These are phyloP conservation scores for Mastomys natalensis DNA, from an alignment of 2,113 vertebrate genomes.

Conservation along the genomic window DNA sequence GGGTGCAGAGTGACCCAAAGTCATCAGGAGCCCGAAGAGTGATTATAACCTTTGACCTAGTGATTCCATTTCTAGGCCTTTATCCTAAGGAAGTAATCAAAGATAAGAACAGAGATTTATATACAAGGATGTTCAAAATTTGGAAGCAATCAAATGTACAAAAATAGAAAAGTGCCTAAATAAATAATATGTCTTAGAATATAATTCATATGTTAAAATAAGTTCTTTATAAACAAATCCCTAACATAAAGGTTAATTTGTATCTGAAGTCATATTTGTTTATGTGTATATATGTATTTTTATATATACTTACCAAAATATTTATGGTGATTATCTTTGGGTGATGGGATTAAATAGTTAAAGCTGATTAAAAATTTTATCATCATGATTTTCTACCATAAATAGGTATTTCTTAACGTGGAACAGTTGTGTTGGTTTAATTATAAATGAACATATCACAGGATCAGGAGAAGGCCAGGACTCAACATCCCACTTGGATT, in stretches of 20 bases:
- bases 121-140: conserved; percentile 51
- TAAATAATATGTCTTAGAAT: conserved; percentile 56
- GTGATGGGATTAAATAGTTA: background rate
- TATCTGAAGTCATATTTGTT: conserved; percentile 7
- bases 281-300: background rate
- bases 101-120: conserved; percentile 74
- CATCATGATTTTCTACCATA: background rate
- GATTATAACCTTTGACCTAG: conserved; percentile 51
- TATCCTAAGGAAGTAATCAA: conserved; percentile 69
- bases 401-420: conserved; percentile 24
- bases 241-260: conserved; percentile 34
- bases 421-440: background rate
- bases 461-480: conserved; percentile 29
- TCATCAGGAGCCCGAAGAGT: conserved; percentile 39
- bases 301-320: conserved; percentile 29
- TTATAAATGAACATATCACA: conserved; percentile 17
- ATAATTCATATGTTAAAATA: conserved; percentile 40
- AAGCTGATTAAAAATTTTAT: conserved; percentile 28
- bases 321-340: background rate
- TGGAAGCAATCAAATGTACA: conserved; percentile 58
- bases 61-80: conserved; percentile 65
- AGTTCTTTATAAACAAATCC: background rate
- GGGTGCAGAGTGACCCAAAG: background rate
- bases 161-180: conserved; percentile 64
- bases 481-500: background rate